These are phyloP conservation scores for Ceyx margarethae DNA, from an alignment of 2,113 vertebrate species.

Conservation along the genomic window DNA sequence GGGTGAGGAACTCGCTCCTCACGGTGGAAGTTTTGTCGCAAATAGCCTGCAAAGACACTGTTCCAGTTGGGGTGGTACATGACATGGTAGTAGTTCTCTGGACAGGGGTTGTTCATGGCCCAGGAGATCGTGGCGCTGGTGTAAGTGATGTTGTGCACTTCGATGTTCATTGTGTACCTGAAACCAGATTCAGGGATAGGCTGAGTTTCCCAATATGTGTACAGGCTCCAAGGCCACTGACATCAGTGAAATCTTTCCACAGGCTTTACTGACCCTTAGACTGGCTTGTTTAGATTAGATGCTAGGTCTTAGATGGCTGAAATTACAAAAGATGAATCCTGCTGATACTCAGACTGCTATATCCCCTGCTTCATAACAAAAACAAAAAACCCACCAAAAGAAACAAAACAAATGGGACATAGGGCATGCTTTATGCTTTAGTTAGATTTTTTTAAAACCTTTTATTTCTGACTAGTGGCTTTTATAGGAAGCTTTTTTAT, in stretches of 20 bases:
- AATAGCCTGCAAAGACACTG: slow-evolving; percentile 67
- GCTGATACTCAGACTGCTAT: background rate
- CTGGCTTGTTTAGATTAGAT: background rate
- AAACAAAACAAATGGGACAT: background rate
- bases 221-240: background rate
- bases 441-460: background rate
- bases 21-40: slow-evolving; percentile 71
- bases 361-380: background rate
- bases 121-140: slow-evolving; percentile 72
- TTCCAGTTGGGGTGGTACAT: slow-evolving; percentile 78
- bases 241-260: background rate
- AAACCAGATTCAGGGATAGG: slow-evolving; percentile 51
- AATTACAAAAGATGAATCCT: background rate
- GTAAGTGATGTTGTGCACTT: slow-evolving; percentile 74
- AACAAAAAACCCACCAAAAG: background rate
- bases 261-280: background rate
- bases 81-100: slow-evolving; percentile 76
- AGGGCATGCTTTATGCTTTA: background rate
- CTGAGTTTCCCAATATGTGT: background rate
- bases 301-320: background rate
- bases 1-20: slow-evolving; percentile 74
- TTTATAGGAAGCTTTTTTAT: background rate
- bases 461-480: background rate
- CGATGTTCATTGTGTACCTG: slow-evolving; percentile 73
- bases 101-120: slow-evolving; percentile 67